Evolutionary conservation across 2,113 vertebrate genomes (phyloP).

Genomic region (Bubo blakistoni): DNA sequence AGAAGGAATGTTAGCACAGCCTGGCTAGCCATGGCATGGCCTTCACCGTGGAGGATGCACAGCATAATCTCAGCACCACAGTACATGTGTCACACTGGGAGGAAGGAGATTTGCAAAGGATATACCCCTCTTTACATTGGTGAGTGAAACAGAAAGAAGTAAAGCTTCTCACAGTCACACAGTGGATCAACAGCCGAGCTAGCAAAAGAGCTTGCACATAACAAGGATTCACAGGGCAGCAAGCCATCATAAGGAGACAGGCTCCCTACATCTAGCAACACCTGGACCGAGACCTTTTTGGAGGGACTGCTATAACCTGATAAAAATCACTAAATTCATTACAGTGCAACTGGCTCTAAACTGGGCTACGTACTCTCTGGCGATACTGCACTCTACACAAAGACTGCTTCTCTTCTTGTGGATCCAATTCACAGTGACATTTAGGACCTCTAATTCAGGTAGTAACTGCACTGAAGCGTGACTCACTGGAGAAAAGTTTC

Average conservation of each 20-base stretch:
- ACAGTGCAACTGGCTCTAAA: background rate
- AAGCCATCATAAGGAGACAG: background rate
- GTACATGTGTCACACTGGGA: fast-evolving
- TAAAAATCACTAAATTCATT: background rate
- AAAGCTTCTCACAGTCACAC: background rate
- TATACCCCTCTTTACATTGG: background rate
- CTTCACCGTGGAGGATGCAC: background rate
- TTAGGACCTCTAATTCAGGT: background rate
- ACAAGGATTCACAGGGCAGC: background rate
- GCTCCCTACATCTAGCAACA: background rate
- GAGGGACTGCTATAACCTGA: background rate
- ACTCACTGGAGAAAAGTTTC: background rate
- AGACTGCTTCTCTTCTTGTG: background rate
- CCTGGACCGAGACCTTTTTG: background rate
- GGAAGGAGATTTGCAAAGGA: background rate
- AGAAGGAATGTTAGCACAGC: background rate
- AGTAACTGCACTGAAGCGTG: background rate
- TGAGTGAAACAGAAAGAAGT: background rate
- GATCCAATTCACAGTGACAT: background rate
- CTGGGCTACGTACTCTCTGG: fast-evolving
- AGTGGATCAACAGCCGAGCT: background rate
- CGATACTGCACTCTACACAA: fast-evolving
- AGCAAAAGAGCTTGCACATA: background rate
- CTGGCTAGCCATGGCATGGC: fast-evolving
- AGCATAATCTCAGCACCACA: background rate